phyloP scores from a whole-genome alignment of 2,888 invertebrate species.

The Chymomyza caudatula region DNA sequence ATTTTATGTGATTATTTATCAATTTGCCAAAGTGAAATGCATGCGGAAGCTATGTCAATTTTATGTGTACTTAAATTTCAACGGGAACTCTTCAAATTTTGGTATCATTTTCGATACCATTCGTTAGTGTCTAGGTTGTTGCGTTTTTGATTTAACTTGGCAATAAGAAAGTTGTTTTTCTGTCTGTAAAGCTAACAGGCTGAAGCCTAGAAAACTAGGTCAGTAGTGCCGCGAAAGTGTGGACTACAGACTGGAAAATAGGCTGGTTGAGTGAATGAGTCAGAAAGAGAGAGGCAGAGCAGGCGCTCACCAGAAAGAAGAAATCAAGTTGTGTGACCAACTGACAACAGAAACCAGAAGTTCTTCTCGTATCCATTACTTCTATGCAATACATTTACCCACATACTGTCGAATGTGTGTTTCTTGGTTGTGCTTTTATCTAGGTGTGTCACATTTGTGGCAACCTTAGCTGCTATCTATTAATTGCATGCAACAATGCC shows the following conservation, averaged over 20 bases:
- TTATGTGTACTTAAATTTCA: not conserved
- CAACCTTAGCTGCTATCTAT: too few relatives aligned
- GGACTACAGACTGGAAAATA: not conserved
- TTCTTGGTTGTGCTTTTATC: too few relatives aligned
- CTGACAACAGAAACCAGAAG: conserved; percentile 1
- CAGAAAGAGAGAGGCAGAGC: conserved; percentile 1
- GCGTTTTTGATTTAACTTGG: not conserved
- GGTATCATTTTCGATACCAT: not conserved
- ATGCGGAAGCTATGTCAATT: not conserved
- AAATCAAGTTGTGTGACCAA: conserved; percentile 56
- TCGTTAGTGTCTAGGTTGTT: not conserved
- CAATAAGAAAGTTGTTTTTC: conserved; percentile 40
- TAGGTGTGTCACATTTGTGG: too few relatives aligned
- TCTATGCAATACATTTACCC: not conserved
- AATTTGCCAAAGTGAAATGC: conserved; percentile 38
- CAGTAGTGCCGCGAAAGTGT: conserved; percentile 24
- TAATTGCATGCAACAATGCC: too few relatives aligned
- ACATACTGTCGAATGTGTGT: too few relatives aligned
- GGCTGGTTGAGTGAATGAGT: conserved; percentile 13
- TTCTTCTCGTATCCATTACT: conserved; percentile 7
- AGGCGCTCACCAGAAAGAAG: conserved; percentile 20
- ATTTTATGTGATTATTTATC: conserved; percentile 52
- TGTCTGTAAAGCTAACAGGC: conserved; percentile 32
- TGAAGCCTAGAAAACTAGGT: conserved; percentile 56
- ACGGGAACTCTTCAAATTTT: not conserved